Conservation (phyloP, 2,888 invertebrate species). For the Saturnia pavonia region DNA sequence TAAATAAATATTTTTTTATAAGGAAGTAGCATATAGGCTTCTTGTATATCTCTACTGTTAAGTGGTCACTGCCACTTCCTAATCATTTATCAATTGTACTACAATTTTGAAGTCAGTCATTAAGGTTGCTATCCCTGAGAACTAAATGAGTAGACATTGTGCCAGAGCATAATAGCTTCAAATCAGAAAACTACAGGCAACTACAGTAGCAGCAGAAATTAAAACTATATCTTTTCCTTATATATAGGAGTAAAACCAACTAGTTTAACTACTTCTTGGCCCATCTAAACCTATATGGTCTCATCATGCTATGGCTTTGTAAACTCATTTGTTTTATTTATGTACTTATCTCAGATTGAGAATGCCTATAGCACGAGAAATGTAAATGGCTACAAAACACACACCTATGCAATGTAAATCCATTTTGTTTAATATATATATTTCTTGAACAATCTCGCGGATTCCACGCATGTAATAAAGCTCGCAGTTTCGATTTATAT, state of each 20-base stretch:
- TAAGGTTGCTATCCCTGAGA: no score
- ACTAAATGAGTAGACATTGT: no score
- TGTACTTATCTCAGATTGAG: background rate
- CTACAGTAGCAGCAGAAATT: no score
- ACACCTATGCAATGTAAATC: slow-evolving; percentile 96
- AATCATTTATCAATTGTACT: background rate
- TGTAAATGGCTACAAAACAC: background rate
- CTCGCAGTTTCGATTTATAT: slow-evolving; percentile 95
- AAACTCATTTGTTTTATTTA: no score
- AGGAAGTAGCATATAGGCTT: background rate
- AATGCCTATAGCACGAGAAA: background rate
- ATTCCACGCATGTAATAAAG: slow-evolving; percentile 98
- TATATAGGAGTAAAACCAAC: no score
- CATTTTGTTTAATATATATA: slow-evolving; percentile 97
- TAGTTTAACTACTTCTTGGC: no score
- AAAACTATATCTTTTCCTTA: no score
- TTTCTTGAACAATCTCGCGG: slow-evolving; percentile 98
- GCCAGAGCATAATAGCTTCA: no score
- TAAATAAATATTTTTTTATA: slow-evolving; percentile 27
- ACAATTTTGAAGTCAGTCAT: no score
- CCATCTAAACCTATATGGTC: no score
- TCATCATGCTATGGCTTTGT: no score
- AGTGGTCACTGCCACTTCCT: background rate
- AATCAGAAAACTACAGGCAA: no score
- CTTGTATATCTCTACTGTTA: background rate